phyloP scores from a whole-genome alignment of 2,113 vertebrate species.

The Pedionomus torquatus region DNA sequence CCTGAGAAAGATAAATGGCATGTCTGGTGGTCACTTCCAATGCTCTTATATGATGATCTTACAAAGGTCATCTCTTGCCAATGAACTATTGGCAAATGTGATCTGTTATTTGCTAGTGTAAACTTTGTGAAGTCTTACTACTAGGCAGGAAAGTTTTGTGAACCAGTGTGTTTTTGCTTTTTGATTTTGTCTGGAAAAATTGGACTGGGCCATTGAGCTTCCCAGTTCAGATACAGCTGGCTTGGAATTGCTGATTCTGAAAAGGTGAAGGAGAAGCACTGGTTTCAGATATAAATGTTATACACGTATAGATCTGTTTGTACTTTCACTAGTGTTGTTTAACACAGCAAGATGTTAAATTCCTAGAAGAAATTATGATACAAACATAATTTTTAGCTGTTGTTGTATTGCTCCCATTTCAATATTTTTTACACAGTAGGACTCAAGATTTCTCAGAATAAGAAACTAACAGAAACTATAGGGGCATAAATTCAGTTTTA shows the following conservation, averaged over 20 bases:
- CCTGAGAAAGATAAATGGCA: not conserved
- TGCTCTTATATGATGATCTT: not conserved
- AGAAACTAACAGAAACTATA: not conserved
- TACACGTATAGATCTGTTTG: not conserved
- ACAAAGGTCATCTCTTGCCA: not conserved
- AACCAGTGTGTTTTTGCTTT: fast-evolving
- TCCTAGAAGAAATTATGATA: not conserved
- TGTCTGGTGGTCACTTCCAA: not conserved
- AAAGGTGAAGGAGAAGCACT: not conserved
- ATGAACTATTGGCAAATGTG: not conserved
- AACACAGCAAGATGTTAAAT: not conserved
- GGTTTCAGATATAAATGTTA: not conserved
- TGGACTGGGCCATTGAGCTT: not conserved
- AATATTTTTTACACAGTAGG: not conserved
- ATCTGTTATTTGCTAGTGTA: not conserved
- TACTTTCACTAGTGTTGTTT: not conserved
- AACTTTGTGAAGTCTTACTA: not conserved
- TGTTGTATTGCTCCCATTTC: not conserved
- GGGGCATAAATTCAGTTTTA: not conserved
- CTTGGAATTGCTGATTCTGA: not conserved
- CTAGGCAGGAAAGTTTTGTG: not conserved
- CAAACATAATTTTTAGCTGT: not conserved
- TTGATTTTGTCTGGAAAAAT: not conserved
- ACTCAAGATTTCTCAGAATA: not conserved
- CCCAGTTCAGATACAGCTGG: not conserved